A percentile compares a stretch with the other conserved stretches of the same genome.
phyloP scores from a whole-genome alignment of 2,113 vertebrate species.

The Ailurus styani region DNA sequence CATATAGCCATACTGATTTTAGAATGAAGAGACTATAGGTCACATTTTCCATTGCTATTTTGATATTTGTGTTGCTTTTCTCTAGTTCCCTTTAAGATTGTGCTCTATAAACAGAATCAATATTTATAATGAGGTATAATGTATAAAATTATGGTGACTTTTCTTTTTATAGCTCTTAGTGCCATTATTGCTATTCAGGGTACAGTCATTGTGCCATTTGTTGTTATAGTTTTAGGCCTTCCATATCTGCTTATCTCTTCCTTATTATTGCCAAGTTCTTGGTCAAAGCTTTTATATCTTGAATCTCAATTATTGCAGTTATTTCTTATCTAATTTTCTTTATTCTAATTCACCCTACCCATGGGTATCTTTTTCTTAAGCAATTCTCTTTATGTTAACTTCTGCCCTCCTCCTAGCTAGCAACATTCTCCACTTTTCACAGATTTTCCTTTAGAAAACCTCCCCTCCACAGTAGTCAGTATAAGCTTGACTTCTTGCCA shows the following conservation, averaged over 20 bases:
- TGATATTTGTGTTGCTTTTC: background rate
- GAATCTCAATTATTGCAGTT: background rate
- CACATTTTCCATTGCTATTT: background rate
- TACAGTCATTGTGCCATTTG: background rate
- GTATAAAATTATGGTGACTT: background rate
- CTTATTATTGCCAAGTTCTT: background rate
- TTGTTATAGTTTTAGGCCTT: background rate
- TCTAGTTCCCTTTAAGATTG: background rate
- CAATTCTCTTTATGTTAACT: background rate
- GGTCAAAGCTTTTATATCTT: background rate
- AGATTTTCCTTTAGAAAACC: background rate
- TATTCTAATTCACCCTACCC: background rate
- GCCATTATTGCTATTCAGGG: background rate
- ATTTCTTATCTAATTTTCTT: background rate
- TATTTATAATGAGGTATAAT: background rate
- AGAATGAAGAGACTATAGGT: background rate
- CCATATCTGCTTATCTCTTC: background rate
- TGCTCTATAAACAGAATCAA: background rate
- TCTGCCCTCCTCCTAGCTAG: background rate
- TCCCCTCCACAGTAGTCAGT: background rate
- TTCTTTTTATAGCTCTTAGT: background rate
- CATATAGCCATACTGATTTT: background rate
- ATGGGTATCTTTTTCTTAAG: background rate
- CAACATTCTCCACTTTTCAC: background rate
- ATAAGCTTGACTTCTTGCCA: background rate